These are phyloP conservation scores for Danio choprae DNA, from an alignment of 2,797 vertebrate genomes.

Conservation along the genomic window DNA sequence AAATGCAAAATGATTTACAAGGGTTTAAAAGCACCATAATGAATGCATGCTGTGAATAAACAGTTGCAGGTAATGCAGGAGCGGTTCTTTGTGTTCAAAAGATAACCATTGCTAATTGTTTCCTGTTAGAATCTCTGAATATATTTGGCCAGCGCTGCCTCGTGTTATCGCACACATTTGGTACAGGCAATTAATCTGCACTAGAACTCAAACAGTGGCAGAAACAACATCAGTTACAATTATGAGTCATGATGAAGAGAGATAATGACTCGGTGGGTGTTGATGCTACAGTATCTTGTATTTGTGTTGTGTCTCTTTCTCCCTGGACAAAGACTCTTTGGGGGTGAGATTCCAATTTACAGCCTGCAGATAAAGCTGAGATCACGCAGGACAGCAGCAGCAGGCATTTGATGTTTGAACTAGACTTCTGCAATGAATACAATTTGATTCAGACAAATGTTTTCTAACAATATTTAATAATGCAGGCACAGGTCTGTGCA, in stretches of 20 bases:
- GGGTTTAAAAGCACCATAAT: neutral
- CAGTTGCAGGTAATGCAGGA: neutral
- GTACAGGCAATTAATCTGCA: constrained; percentile 29
- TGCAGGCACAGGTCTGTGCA: neutral
- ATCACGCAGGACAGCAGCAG: neutral
- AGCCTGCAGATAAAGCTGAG: neutral
- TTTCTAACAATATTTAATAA: neutral
- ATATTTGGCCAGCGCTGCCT: neutral
- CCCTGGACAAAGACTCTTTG: constrained; percentile 3
- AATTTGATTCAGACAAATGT: neutral
- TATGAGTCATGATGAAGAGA: constrained; percentile 39
- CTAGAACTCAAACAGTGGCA: constrained; percentile 14
- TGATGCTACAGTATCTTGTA: constrained; percentile 33
- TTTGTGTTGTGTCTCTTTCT: constrained; percentile 27
- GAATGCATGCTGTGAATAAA: constrained; percentile 4
- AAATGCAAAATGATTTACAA: too few relatives aligned
- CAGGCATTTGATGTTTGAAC: neutral
- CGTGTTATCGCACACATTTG: neutral
- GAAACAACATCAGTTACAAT: constrained; percentile 43
- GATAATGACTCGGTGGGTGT: constrained; percentile 38
- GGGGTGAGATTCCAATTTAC: constrained; percentile 20
- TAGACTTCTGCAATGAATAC: neutral
- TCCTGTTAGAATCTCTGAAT: constrained; percentile 7
- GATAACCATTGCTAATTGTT: neutral
- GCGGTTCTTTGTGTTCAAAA: constrained; percentile 17